Conservation (phyloP, 2,888 invertebrate genomes). For the Rhogogaster chlorosoma region DNA sequence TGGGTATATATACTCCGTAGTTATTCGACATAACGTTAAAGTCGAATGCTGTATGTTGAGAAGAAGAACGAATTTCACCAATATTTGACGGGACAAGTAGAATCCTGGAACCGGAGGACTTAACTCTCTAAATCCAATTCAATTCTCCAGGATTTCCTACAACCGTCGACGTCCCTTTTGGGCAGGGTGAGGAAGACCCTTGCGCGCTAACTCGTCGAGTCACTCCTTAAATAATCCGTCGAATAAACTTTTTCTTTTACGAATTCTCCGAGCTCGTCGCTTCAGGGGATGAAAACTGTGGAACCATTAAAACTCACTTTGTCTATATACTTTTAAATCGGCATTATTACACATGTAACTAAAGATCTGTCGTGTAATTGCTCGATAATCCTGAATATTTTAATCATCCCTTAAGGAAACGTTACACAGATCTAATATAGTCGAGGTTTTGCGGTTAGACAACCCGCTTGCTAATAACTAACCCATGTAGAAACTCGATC, state of each 20-base stretch:
- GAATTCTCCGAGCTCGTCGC: background rate
- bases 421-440: background rate
- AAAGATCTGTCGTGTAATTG: background rate
- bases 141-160: conserved; percentile 34
- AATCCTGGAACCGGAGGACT: conserved; percentile 12
- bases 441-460: background rate
- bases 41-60: too few relatives aligned
- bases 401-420: background rate
- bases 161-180: conserved; percentile 25
- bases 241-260: conserved; percentile 12
- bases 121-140: conserved; percentile 41
- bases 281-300: background rate
- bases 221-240: conserved; percentile 17
- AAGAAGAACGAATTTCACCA: background rate
- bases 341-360: background rate
- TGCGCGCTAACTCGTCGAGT: conserved; percentile 10
- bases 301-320: background rate
- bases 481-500: background rate
- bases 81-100: conserved; percentile 14
- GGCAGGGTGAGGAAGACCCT: background rate
- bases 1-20: background rate
- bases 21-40: background rate
- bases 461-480: background rate
- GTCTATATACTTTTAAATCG: background rate
- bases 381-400: background rate